Percentiles rank a stretch among this genome's conserved stretches.
These are phyloP conservation scores for Drosophila leontia DNA, from an alignment of 1,140 invertebrate genomes.

Conservation along the genomic window DNA sequence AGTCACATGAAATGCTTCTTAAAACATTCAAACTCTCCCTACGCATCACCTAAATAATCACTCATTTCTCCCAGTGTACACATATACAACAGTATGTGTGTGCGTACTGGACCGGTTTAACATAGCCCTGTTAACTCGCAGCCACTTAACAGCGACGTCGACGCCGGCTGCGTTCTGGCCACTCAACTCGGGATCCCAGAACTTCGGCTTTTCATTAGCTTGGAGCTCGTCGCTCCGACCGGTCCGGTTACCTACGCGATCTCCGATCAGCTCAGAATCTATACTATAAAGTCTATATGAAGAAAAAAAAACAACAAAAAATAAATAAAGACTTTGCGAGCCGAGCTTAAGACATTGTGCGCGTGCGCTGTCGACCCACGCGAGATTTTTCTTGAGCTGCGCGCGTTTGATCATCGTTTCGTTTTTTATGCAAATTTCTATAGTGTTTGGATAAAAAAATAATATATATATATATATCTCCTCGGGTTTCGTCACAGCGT, in stretches of 20 bases:
- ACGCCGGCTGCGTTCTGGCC: conserved; percentile 61
- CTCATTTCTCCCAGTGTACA: not conserved
- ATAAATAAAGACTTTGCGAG: conserved; percentile 17
- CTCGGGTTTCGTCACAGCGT: conserved; percentile 54
- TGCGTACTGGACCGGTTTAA: conserved; percentile 64
- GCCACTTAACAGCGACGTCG: conserved; percentile 52
- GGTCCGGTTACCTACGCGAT: conserved; percentile 52
- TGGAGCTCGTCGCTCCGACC: conserved; percentile 73
- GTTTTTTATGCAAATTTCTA: conserved; percentile 72
- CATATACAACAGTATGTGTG: not conserved
- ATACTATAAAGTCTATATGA: not conserved
- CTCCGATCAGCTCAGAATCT: conserved; percentile 15
- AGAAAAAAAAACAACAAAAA: conserved; percentile 1
- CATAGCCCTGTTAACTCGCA: conserved; percentile 63
- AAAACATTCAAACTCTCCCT: not conserved
- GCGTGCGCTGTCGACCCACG: conserved; percentile 66
- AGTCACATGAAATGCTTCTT: not conserved
- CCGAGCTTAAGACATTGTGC: conserved; percentile 50
- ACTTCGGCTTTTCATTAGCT: conserved; percentile 76
- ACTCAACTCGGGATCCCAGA: conserved; percentile 72
- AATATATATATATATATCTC: conserved; percentile 1
- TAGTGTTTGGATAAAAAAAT: not conserved
- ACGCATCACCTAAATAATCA: fast-evolving
- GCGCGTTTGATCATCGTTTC: conserved; percentile 40
- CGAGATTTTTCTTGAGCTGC: conserved; percentile 42